A percentile compares a stretch with the other conserved stretches of the same genome.
Evolutionary conservation across 2,113 vertebrate species (phyloP).

Genomic region (Myotis lucifugus): DNA sequence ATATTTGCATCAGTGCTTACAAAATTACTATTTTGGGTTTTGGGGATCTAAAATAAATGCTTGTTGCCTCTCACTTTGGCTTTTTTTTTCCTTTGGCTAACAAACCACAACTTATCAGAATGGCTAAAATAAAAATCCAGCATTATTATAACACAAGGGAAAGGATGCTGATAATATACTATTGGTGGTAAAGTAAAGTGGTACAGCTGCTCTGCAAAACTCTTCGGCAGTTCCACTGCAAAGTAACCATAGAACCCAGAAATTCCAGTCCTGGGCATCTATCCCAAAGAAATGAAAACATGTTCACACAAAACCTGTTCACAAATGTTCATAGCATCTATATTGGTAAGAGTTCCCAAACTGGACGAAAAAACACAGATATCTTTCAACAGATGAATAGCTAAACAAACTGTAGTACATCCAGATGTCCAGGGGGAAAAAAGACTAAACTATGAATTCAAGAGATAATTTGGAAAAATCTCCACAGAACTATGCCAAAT

Average conservation of each 20-base stretch:
- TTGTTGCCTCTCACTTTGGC: neutral
- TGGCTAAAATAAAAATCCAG: neutral
- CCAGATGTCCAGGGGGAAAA: neutral
- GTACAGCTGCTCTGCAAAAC: neutral
- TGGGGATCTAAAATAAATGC: neutral
- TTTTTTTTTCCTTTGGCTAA: neutral
- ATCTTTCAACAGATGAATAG: neutral
- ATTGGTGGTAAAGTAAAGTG: neutral
- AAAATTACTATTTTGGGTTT: neutral
- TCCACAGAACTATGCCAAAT: neutral
- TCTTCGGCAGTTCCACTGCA: neutral
- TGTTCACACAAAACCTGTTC: neutral
- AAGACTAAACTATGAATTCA: neutral
- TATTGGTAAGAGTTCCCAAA: neutral
- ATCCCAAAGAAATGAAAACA: neutral
- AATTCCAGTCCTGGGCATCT: neutral
- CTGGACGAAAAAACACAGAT: neutral
- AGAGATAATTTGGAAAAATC: neutral
- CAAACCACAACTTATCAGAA: neutral
- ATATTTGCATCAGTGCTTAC: neutral
- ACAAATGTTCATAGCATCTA: constrained; percentile 2
- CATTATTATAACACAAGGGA: neutral
- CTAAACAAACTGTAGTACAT: neutral
- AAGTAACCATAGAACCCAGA: neutral
- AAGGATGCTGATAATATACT: neutral